Evolutionary conservation across 1,140 invertebrate species (phyloP), one percentile per base, ranked within the genome.

Genomic region (Neuroterus valhalla): DNA sequence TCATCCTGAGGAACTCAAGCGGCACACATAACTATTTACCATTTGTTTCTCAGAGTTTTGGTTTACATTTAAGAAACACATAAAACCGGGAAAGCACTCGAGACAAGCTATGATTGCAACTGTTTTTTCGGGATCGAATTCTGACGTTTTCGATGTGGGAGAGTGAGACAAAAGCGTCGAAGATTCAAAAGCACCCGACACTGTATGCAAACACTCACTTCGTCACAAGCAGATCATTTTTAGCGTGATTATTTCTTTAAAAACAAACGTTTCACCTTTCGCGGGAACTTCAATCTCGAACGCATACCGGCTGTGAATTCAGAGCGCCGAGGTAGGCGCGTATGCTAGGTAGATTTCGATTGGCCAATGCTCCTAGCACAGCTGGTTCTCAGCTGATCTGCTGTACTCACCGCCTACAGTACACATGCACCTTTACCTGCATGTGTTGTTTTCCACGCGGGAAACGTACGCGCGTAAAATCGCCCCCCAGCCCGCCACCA

Each of bases 361-460:
- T 89, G 86, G 87, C 55, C 73, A 70, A 48, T 8, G 26, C 14
- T 19, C 50, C 62, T 46, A 70, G 76, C 84, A 86, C 88, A 89
- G 88, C 88, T 89, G 88, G 87, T 82, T 81, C 87, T 89, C 89
- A 90, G 88, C 89, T 89, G 88, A 90, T 89, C 81, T 68, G 55
- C 26, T 26, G 67, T 45, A 68, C 66, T 15, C 66, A 67, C 17
- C 26, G 21, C 26, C 26, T 55, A 68, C 43, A 10, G 42, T 45
- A 38, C 67, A 68, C 44, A 48, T 15, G 43, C 14, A 68, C 21
- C 42, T 19, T n/a, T 48, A 45, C 46, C 42, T 66, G 45, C 19
- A 43, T 14, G 45, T 44, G 44, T 68, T 38, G 50, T 46, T 74
- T 42, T 19, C 78, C 81, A 83, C 85, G 85, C 87, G 87, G 87